Percentiles rank a stretch among this genome's conserved stretches.
Evolutionary conservation across 2,797 vertebrate genomes (phyloP).

Genomic region (Selene dorsalis): DNA sequence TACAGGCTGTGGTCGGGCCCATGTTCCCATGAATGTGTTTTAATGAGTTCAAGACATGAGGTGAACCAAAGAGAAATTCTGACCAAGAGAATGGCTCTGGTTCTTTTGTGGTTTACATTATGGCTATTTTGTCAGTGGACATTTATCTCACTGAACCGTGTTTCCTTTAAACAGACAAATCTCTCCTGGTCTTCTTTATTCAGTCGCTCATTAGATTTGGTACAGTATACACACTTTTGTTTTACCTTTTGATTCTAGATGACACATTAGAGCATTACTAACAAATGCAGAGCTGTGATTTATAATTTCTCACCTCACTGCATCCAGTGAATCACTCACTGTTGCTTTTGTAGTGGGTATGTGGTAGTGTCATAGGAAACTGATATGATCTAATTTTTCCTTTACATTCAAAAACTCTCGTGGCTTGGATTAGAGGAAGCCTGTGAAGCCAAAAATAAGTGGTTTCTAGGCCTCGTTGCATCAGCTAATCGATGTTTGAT

Average conservation of each 20-base stretch:
- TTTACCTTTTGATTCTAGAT: slow-evolving; percentile 55
- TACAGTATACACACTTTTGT: slow-evolving; percentile 83
- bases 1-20: slow-evolving; percentile 35
- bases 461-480: slow-evolving; percentile 28
- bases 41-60: slow-evolving; percentile 56
- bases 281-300: slow-evolving; percentile 63
- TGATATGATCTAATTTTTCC: background rate
- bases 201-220: slow-evolving; percentile 91
- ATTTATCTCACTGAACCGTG: slow-evolving; percentile 67
- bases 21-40: slow-evolving; percentile 46
- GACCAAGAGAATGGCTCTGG: slow-evolving; percentile 7
- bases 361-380: slow-evolving; percentile 69
- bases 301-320: slow-evolving; percentile 52
- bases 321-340: slow-evolving; percentile 35
- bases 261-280: slow-evolving; percentile 73
- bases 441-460: background rate
- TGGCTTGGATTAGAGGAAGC: slow-evolving; percentile 19
- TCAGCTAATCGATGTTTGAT: slow-evolving; percentile 38
- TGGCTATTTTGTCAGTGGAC: slow-evolving; percentile 24
- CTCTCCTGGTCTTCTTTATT: slow-evolving; percentile 90
- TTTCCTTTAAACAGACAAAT: slow-evolving; percentile 87
- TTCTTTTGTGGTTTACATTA: slow-evolving; percentile 36
- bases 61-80: slow-evolving; percentile 14
- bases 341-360: slow-evolving; percentile 61
- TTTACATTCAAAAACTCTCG: slow-evolving; percentile 21